phyloP scores from a whole-genome alignment of 2,888 invertebrate genomes.

The Cryptus viduatorius region DNA sequence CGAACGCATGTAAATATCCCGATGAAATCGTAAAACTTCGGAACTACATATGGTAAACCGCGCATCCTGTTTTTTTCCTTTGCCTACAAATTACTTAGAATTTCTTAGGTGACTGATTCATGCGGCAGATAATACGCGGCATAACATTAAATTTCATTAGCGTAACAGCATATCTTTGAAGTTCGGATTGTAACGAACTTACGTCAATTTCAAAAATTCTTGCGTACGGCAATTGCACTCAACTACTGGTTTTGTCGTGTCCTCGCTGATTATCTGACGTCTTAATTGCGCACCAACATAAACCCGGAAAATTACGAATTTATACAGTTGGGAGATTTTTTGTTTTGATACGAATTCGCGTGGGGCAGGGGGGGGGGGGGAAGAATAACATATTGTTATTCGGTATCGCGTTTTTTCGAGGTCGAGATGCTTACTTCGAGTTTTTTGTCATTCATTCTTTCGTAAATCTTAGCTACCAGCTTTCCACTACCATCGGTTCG shows the following conservation, averaged over 20 bases:
- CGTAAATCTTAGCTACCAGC: background rate
- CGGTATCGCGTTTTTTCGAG: background rate
- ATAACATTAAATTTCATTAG: slow-evolving; percentile 24
- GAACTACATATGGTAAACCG: background rate
- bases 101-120: background rate
- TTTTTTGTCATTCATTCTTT: background rate
- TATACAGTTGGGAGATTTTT: background rate
- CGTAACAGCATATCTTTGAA: background rate
- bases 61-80: slow-evolving; percentile 10
- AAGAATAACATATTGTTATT: background rate
- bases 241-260: background rate
- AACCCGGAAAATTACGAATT: background rate
- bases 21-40: background rate
- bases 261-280: background rate
- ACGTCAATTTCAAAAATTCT: slow-evolving; percentile 16
- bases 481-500: slow-evolving; percentile 36
- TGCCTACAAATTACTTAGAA: background rate
- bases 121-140: background rate
- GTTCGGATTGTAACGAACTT: slow-evolving; percentile 1
- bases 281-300: background rate
- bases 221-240: background rate
- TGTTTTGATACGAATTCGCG: background rate
- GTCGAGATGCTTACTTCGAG: background rate
- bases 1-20: background rate
- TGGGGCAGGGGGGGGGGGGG: background rate